These are phyloP conservation scores for Metopolophium dirhodum DNA, from an alignment of 1,140 invertebrate genomes.

Conservation along the genomic window DNA sequence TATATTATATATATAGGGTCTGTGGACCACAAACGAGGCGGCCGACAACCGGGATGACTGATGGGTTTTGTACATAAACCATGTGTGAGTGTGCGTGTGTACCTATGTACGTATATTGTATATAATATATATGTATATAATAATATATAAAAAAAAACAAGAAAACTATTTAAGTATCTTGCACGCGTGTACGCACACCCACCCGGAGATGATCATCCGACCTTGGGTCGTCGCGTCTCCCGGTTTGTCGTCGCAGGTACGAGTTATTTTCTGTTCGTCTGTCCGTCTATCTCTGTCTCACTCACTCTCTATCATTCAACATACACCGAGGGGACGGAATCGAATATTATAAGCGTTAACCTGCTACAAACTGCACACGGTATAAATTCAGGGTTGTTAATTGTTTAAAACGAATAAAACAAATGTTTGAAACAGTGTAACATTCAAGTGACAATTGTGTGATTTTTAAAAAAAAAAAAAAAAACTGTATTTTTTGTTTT, in stretches of 20 bases:
- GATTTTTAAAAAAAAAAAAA: too few species aligned
- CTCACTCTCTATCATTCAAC: neutral
- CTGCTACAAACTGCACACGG: neutral
- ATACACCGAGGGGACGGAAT: neutral
- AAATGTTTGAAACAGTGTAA: too few species aligned
- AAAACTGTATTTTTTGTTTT: too few species aligned
- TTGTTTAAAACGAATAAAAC: too few species aligned
- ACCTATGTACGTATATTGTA: neutral
- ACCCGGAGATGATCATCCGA: neutral
- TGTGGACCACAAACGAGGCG: neutral
- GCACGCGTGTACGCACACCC: neutral
- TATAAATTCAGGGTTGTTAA: too few species aligned
- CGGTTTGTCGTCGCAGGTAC: neutral
- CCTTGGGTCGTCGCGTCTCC: constrained; percentile 1
- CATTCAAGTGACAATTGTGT: too few species aligned
- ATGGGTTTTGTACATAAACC: neutral
- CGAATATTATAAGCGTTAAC: neutral
- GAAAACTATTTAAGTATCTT: constrained; percentile 12
- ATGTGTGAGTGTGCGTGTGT: neutral
- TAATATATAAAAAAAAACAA: neutral
- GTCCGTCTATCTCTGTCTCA: neutral
- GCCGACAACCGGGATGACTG: neutral
- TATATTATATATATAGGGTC: neutral
- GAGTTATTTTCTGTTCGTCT: neutral
- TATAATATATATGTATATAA: neutral